Base-by-base conservation (phyloP, 2,113 vertebrate species). In the Sciurus niger region DNA sequence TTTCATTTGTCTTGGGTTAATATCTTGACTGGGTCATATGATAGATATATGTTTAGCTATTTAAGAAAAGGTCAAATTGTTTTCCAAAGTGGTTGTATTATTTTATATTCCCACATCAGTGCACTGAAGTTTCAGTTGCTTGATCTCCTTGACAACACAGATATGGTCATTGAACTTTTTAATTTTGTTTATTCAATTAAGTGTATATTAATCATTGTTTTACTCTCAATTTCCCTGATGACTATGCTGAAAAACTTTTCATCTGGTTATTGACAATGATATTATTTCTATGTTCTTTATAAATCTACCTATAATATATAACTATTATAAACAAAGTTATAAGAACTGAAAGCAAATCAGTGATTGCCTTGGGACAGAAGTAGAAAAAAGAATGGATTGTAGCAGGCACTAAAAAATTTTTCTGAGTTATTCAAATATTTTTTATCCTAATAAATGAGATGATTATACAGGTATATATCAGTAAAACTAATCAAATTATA, bases 311-410 rank as follows among this genome's bases (percentile, higher is more conserved):
- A 60, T 67, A 78, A 60, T 91, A 46, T 72, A 67, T 60, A 72
- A 12, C 34, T 34, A 9, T 60, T 6, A 0, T 48, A 60, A 92
- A 53, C 28, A 92, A 85, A 78, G 72, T 8, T 63, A 17, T 53
- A 32, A 83, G 72, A 60, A 60, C 43, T 43, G 43, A 90, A 76
- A 86, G 1, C 46, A 87, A 78, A n/a, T n/a, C 4, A 28, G 18
- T 4, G 5, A 1, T 74, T 48, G 6, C 9, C 28, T 65, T 4
- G 20, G 70, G n/a, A 43, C 24, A 46, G 25, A 17, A 77, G 20
- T 9, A 4, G 12, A 28, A 72, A 13, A 80, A 2, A 3, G 8
- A 0, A 58, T 40, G 18, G 3, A n/a, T 25, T 70, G 8, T 3
- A 77, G 68, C 58, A 3, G 11, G 1, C 46, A 90, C 7, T 73